Conservation (phyloP, 2,113 vertebrate species). For the Chiloscyllium plagiosum region DNA sequence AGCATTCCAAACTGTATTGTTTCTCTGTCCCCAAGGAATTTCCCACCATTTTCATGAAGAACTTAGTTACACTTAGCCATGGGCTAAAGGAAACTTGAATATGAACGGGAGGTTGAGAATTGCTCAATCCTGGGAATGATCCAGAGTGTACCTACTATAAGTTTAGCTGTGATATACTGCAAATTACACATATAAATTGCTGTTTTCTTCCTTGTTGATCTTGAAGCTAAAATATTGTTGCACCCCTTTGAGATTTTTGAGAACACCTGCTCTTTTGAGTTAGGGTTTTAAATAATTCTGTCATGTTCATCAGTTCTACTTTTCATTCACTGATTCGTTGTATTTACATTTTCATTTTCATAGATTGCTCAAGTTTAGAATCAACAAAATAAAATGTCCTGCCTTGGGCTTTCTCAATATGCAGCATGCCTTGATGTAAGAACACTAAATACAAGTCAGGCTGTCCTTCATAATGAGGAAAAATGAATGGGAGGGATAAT, state of each 20-base stretch:
- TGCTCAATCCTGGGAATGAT: neutral
- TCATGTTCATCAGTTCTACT: neutral
- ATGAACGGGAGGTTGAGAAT: neutral
- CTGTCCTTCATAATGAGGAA: neutral
- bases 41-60: neutral
- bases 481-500: neutral
- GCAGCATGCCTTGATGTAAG: neutral
- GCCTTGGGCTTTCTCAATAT: neutral
- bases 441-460: neutral
- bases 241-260: neutral
- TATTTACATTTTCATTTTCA: neutral
- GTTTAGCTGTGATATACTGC: neutral
- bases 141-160: neutral
- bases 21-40: neutral
- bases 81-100: neutral
- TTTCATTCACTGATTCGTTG: neutral
- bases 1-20: neutral
- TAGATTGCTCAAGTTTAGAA: neutral
- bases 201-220: neutral
- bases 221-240: neutral
- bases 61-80: neutral
- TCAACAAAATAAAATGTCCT: neutral
- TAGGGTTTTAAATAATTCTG: neutral
- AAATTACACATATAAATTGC: neutral
- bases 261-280: neutral